phyloP scores from a whole-genome alignment of 2,797 vertebrate genomes.

The Morus bassanus region DNA sequence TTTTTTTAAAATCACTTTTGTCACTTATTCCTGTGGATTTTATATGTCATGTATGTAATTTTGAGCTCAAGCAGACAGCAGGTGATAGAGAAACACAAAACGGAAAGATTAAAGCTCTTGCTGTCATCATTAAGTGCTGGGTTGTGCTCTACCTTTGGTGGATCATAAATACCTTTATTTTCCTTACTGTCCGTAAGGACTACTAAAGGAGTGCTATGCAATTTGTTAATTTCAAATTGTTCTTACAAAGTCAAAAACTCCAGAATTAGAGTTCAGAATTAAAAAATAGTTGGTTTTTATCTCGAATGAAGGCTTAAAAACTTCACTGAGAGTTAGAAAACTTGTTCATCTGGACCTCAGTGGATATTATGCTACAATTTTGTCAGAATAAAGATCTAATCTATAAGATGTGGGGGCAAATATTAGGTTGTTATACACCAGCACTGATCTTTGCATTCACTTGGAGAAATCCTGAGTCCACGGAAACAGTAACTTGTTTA shows the following conservation, averaged over 20 bases:
- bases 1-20: neutral
- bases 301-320: neutral
- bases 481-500: neutral
- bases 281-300: neutral
- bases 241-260: neutral
- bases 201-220: neutral
- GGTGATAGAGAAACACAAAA: neutral
- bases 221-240: neutral
- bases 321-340: neutral
- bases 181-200: neutral
- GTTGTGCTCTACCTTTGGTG: neutral
- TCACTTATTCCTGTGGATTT: neutral
- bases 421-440: neutral
- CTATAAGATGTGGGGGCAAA: neutral
- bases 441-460: neutral
- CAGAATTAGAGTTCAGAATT: neutral
- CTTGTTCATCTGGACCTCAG: neutral
- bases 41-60: neutral
- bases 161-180: neutral
- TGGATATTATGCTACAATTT: neutral
- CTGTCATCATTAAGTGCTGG: neutral
- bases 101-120: neutral
- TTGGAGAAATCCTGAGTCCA: neutral
- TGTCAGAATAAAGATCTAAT: neutral
- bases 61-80: neutral